Evolutionary conservation across 2,797 vertebrate genomes (phyloP).

Genomic region (Hirundo rustica): DNA sequence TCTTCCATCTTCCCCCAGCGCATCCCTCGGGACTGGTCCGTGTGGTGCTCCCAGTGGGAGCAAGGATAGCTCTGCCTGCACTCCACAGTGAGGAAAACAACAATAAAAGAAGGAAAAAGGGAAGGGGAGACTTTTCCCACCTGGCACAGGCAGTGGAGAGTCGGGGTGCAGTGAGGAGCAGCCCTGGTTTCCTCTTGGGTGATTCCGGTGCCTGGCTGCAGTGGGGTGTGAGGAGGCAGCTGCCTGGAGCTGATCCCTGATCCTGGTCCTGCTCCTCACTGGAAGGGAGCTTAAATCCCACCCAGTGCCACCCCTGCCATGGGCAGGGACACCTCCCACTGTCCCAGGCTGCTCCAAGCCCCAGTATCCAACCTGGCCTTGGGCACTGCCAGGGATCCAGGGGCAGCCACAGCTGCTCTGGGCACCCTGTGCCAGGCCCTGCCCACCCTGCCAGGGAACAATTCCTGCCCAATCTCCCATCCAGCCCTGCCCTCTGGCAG

Average conservation of each 20-base stretch:
- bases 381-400: not conserved
- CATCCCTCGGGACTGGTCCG: rapidly evolving
- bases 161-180: not conserved
- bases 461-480: not conserved
- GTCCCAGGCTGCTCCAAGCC: not conserved
- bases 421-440: not conserved
- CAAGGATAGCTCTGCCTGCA: not conserved
- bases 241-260: not conserved
- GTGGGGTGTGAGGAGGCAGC: not conserved
- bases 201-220: not conserved
- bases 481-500: not conserved
- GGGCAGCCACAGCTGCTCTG: not conserved
- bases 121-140: not conserved
- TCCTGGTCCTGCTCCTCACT: not conserved
- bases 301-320: not conserved
- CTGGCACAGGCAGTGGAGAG: not conserved
- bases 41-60: not conserved
- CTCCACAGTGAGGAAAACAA: not conserved
- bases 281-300: not conserved
- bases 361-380: not conserved
- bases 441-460: rapidly evolving
- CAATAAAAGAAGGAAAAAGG: not conserved
- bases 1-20: not conserved
- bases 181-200: not conserved
- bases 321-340: not conserved